Evolutionary conservation across 2,888 invertebrate genomes (phyloP).

Genomic region (Synergus itoensis): DNA sequence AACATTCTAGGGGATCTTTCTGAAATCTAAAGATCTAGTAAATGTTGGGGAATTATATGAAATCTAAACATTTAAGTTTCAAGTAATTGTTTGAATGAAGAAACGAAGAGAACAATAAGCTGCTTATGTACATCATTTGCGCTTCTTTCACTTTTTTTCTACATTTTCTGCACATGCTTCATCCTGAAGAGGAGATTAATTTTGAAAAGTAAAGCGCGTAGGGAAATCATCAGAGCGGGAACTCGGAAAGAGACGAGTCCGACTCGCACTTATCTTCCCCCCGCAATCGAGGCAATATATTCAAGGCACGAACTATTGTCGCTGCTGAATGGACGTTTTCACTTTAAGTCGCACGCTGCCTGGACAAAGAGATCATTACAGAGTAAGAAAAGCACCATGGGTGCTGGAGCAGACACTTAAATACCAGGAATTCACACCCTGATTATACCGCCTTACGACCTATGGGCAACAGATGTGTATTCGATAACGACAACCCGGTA

Average conservation of each 20-base stretch:
- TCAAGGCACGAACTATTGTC: conserved; percentile 72
- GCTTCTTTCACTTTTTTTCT: neutral
- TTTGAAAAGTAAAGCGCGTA: neutral
- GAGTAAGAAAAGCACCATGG: conserved; percentile 63
- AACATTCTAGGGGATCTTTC: too few species aligned
- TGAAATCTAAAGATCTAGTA: too few species aligned
- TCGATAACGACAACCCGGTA: conserved; percentile 52
- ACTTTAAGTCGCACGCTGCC: conserved; percentile 68
- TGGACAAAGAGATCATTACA: conserved; percentile 76
- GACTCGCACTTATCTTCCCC: conserved; percentile 69
- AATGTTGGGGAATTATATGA: too few species aligned
- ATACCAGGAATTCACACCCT: conserved; percentile 74
- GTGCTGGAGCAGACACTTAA: conserved; percentile 70
- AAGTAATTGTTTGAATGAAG: too few species aligned
- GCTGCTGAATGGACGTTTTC: conserved; percentile 72
- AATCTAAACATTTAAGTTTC: too few species aligned
- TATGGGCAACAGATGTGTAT: conserved; percentile 53
- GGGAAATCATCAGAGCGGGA: neutral
- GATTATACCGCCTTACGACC: conserved; percentile 66
- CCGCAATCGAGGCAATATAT: conserved; percentile 73
- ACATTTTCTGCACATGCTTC: neutral
- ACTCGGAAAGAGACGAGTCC: conserved; percentile 6
- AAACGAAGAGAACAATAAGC: neutral
- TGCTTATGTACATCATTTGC: neutral
- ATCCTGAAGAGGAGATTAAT: neutral